Evolutionary conservation across 2,797 vertebrate genomes (phyloP).

Genomic region (Rachycentron canadum): DNA sequence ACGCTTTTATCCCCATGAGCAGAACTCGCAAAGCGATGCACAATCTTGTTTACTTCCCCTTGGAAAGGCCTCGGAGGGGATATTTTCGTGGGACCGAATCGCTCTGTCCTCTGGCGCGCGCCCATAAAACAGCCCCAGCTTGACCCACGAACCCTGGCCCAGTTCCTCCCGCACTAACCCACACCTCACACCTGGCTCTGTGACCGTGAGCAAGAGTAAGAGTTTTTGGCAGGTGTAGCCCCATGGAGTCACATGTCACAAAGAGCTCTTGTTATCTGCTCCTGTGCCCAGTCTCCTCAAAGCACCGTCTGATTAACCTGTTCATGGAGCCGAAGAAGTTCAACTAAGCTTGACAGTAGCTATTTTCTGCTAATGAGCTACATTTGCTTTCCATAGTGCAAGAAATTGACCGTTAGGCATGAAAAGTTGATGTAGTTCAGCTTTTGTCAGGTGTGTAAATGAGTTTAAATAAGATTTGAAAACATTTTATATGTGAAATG

Average conservation of each 20-base stretch:
- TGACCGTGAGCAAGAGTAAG: neutral
- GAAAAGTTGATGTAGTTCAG: neutral
- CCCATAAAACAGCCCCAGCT: constrained; percentile 35
- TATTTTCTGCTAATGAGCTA: neutral
- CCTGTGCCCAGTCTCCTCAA: neutral
- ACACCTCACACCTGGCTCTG: constrained; percentile 33
- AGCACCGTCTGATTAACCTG: neutral
- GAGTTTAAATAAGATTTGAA: neutral
- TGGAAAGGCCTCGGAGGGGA: constrained; percentile 29
- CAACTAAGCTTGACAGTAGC: neutral
- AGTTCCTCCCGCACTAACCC: constrained; percentile 28
- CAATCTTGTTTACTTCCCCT: constrained; percentile 58
- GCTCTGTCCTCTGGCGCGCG: constrained; percentile 55
- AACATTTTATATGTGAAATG: neutral
- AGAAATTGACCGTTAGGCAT: neutral
- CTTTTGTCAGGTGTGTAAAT: neutral
- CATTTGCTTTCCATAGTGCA: neutral
- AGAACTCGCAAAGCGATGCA: constrained; percentile 12
- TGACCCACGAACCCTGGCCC: constrained; percentile 34
- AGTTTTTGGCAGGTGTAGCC: constrained; percentile 36
- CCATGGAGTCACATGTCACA: constrained; percentile 12
- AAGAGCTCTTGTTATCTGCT: constrained; percentile 34
- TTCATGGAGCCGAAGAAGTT: neutral
- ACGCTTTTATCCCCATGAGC: neutral
- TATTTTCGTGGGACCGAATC: constrained; percentile 61